These are phyloP conservation scores for Beris morrisii DNA, from an alignment of 2,888 invertebrate species.

Conservation along the genomic window DNA sequence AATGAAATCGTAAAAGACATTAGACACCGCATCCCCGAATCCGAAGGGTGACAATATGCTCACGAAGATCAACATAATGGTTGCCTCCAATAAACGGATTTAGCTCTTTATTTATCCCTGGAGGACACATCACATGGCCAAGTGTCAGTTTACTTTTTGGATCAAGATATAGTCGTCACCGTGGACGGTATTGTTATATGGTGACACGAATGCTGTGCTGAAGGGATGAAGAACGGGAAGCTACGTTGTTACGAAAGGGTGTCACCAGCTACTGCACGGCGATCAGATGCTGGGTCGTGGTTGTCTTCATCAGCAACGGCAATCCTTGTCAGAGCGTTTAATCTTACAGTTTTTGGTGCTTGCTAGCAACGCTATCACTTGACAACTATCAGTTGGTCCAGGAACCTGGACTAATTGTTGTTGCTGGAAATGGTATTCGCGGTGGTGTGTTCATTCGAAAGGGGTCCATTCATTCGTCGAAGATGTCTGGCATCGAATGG, in stretches of 20 bases:
- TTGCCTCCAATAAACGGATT: conserved; percentile 35
- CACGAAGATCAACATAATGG: conserved; percentile 25
- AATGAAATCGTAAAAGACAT: conserved; percentile 23
- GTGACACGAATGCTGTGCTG: not conserved
- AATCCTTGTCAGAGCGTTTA: conserved; percentile 18
- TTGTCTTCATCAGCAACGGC: conserved; percentile 12
- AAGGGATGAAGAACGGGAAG: conserved; percentile 11
- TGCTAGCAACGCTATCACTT: not conserved
- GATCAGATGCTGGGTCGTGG: conserved; percentile 22
- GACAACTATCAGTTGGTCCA: conserved; percentile 3
- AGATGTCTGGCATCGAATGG: not conserved
- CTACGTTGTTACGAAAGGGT: conserved; percentile 24
- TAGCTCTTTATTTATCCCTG: conserved; percentile 28
- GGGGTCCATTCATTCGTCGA: conserved; percentile 2
- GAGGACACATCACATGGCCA: conserved; percentile 28
- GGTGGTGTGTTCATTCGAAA: not conserved
- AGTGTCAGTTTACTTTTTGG: conserved; percentile 33
- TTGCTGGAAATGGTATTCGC: not conserved
- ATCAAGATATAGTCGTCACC: conserved; percentile 30
- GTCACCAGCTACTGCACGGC: conserved; percentile 6
- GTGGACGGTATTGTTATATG: conserved; percentile 17
- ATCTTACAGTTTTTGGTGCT: conserved; percentile 10
- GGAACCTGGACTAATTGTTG: conserved; percentile 22
- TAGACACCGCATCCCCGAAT: conserved; percentile 17
- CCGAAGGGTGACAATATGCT: conserved; percentile 27